phyloP scores from a whole-genome alignment of 2,888 invertebrate species.

The Sipha maydis region DNA sequence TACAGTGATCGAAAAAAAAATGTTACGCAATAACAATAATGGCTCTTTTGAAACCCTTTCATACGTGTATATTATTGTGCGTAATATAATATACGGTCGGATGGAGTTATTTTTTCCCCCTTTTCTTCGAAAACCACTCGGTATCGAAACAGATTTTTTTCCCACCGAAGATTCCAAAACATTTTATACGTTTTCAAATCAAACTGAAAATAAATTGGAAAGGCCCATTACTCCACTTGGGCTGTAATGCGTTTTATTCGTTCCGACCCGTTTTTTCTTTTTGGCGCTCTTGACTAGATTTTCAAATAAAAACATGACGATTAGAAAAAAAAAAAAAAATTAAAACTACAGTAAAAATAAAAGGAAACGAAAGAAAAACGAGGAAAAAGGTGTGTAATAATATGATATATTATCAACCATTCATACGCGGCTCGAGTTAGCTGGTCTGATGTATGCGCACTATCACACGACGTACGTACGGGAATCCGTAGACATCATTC shows the following conservation, averaged over 20 bases:
- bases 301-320: background rate
- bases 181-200: background rate
- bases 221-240: background rate
- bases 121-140: background rate
- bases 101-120: background rate
- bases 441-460: background rate
- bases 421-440: background rate
- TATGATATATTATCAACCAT: background rate
- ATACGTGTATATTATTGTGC: background rate
- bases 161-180: background rate
- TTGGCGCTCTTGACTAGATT: background rate
- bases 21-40: background rate
- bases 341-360: background rate
- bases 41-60: background rate
- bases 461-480: background rate
- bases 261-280: background rate
- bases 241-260: background rate
- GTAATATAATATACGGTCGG: background rate
- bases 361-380: background rate
- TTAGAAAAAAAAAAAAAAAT: background rate
- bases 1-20: background rate
- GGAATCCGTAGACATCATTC: conserved; percentile 9
- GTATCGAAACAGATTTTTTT: background rate
- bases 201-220: background rate
- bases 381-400: too few species aligned